Conservation (phyloP, 2,113 vertebrate species). For the Noturus placidus region DNA sequence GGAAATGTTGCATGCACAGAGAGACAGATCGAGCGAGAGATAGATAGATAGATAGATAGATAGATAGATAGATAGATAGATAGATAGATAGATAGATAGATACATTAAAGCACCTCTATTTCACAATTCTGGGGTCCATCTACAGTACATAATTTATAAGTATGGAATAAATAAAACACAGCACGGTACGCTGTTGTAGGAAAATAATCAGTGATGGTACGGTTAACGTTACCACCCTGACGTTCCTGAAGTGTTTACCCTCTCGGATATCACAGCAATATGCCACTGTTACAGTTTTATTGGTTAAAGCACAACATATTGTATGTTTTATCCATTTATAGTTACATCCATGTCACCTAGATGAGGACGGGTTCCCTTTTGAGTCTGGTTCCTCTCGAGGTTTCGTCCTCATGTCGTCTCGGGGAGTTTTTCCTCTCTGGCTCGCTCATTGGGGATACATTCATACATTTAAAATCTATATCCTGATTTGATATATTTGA, state of each 20-base stretch:
- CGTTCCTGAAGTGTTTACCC: neutral
- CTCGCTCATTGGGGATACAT: too few species aligned
- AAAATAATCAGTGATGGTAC: neutral
- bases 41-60: slow-evolving; percentile 17
- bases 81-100: slow-evolving; percentile 2
- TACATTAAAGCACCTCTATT: slow-evolving; percentile 42
- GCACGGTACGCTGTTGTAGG: neutral
- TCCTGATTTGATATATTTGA: too few species aligned
- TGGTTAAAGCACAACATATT: neutral
- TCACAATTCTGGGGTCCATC: slow-evolving; percentile 52
- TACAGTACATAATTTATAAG: slow-evolving; percentile 56
- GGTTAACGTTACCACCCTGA: neutral
- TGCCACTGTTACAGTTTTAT: neutral
- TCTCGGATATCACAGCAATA: neutral
- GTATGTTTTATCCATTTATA: neutral
- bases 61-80: slow-evolving; percentile 9
- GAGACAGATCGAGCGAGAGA: slow-evolving; percentile 52
- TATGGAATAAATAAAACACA: neutral
- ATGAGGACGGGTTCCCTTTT: too few species aligned
- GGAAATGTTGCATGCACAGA: slow-evolving; percentile 67
- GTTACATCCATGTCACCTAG: too few species aligned
- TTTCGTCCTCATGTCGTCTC: too few species aligned
- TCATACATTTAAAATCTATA: too few species aligned
- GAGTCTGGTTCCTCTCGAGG: too few species aligned
- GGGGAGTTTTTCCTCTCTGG: too few species aligned